These are phyloP conservation scores for Silurus meridionalis DNA, from an alignment of 2,113 vertebrate genomes.

Conservation along the genomic window DNA sequence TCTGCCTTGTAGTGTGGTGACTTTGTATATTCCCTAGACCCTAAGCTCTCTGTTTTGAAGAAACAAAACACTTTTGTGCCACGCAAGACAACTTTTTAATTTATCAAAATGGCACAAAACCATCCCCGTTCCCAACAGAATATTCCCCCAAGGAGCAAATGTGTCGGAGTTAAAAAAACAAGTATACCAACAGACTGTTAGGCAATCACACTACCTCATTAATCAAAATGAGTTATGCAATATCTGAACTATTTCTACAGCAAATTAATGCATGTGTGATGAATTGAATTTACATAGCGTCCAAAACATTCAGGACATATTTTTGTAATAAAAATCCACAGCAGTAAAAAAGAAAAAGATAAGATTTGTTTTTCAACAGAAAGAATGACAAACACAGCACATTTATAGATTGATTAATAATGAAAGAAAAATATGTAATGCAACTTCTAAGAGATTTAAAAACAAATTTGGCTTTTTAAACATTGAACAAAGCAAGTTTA, in stretches of 20 bases:
- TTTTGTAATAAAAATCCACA: neutral
- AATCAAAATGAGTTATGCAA: slow-evolving; percentile 54
- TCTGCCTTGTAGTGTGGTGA: slow-evolving; percentile 20
- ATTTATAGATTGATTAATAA: neutral
- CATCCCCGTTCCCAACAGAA: slow-evolving; percentile 43
- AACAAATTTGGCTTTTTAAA: slow-evolving; percentile 23
- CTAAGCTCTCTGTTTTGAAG: slow-evolving; percentile 31
- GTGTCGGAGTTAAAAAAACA: slow-evolving; percentile 49
- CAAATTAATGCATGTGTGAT: slow-evolving; percentile 19
- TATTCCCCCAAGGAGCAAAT: slow-evolving; percentile 41
- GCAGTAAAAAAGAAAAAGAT: neutral
- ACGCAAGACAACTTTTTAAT: slow-evolving; percentile 44
- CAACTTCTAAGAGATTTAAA: neutral
- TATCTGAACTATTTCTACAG: slow-evolving; percentile 31
- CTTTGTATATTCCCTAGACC: slow-evolving; percentile 43
- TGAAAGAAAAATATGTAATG: neutral
- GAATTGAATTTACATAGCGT: neutral
- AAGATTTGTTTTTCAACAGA: neutral
- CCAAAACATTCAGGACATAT: slow-evolving; percentile 1
- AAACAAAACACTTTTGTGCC: slow-evolving; percentile 29
- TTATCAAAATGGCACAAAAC: slow-evolving; percentile 50
- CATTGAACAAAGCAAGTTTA: slow-evolving; percentile 11
- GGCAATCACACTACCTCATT: slow-evolving; percentile 51
- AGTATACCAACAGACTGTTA: slow-evolving; percentile 50
- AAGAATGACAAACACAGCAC: neutral